A percentile compares a stretch with the other conserved stretches of the same genome.
Conservation (phyloP, 2,888 invertebrate genomes). For the Phanerotoma sp. region DNA sequence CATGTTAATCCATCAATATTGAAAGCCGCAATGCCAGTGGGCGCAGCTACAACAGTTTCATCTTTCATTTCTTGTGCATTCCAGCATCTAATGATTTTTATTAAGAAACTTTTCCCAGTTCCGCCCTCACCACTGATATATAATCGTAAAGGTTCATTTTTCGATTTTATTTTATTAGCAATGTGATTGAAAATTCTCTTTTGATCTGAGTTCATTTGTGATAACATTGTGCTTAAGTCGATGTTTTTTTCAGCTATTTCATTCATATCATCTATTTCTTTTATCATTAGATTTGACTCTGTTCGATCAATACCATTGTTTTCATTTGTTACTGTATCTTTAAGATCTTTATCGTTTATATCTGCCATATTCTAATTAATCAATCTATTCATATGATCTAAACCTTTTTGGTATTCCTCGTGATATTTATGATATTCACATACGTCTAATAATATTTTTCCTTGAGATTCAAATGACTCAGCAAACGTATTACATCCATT, state of each 20-base stretch:
- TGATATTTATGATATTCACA: conserved; percentile 10
- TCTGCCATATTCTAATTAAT: background rate
- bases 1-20: conserved; percentile 29
- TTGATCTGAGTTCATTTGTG: conserved; percentile 39
- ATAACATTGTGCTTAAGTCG: conserved; percentile 26
- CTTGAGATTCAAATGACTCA: conserved; percentile 13
- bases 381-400: background rate
- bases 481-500: conserved; percentile 22
- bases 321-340: background rate
- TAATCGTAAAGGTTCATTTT: background rate
- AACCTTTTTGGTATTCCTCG: conserved; percentile 1
- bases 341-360: no score
- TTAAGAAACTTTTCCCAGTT: conserved; percentile 8
- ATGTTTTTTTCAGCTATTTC: background rate
- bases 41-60: conserved; percentile 5
- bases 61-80: conserved; percentile 14
- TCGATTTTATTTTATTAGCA: conserved; percentile 24
- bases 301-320: background rate
- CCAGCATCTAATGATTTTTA: background rate
- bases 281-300: conserved; percentile 3
- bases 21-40: conserved; percentile 10
- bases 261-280: conserved; percentile 7
- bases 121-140: conserved; percentile 10
- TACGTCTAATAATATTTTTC: background rate
- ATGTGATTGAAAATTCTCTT: conserved; percentile 38